Evolutionary conservation across 2,888 invertebrate genomes (phyloP).

Genomic region (Xiphydria camelus): DNA sequence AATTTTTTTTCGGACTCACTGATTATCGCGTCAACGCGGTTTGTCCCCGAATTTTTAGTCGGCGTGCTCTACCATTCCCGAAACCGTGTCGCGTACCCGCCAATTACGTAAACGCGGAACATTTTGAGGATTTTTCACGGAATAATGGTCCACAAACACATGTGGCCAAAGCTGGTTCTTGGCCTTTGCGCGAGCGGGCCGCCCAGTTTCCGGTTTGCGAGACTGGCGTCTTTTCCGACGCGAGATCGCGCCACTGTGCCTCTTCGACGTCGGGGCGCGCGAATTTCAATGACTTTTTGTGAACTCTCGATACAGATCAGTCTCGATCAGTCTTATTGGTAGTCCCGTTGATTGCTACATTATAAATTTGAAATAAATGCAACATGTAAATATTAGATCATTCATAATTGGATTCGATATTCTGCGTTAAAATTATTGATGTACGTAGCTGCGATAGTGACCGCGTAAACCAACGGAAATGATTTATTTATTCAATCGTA

Average conservation of each 20-base stretch:
- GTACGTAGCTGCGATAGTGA: no score
- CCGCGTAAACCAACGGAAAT: no score
- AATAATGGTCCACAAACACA: conserved; percentile 39
- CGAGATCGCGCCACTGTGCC: conserved; percentile 13
- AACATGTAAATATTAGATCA: conserved; percentile 3
- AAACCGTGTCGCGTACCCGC: conserved; percentile 30
- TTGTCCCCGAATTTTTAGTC: conserved; percentile 18
- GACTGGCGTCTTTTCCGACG: conserved; percentile 4
- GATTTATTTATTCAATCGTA: no score
- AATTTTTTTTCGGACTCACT: conserved; percentile 21
- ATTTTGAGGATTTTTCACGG: conserved; percentile 39
- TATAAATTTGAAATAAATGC: no score
- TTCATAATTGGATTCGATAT: not conserved
- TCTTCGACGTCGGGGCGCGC: conserved; percentile 6
- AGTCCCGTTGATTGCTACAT: no score
- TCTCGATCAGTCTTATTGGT: no score
- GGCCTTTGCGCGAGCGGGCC: conserved; percentile 35
- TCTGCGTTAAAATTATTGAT: no score
- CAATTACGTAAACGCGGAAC: conserved; percentile 50
- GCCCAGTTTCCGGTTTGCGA: conserved; percentile 41
- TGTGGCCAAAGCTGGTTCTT: conserved; percentile 46
- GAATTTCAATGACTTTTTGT: no score
- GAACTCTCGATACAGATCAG: no score
- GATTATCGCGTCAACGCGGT: conserved; percentile 14
- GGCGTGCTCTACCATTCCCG: conserved; percentile 18